Conservation (phyloP, 1,140 invertebrate genomes). For the Pseudomyrmex cubaensis region DNA sequence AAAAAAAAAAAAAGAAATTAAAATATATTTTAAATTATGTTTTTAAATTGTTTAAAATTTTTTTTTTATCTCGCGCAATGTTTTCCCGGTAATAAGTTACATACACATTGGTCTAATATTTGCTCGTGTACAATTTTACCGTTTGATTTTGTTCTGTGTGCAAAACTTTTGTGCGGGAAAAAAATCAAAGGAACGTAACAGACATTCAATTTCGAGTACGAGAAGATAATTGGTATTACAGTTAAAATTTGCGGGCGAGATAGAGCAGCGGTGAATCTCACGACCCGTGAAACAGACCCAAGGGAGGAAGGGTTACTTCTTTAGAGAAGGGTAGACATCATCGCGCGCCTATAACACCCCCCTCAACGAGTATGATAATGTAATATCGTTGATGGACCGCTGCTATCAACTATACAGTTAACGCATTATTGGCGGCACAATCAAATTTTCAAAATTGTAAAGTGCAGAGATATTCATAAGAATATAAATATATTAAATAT, state of each 20-base stretch:
- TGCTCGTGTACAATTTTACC: background rate
- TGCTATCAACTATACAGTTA: conserved; percentile 42
- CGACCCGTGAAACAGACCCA: conserved; percentile 75
- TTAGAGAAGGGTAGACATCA: conserved; percentile 16
- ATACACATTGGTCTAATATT: background rate
- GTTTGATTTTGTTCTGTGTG: background rate
- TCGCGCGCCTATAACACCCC: conserved; percentile 24
- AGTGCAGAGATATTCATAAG: background rate
- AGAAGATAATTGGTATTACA: background rate
- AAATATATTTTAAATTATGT: background rate
- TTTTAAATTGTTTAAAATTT: background rate
- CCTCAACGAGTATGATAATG: conserved; percentile 59
- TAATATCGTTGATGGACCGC: conserved; percentile 63
- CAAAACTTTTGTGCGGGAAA: background rate
- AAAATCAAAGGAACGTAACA: background rate
- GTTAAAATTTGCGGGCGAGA: background rate
- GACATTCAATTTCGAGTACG: background rate
- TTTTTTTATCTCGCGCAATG: background rate
- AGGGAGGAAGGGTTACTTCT: conserved; percentile 68
- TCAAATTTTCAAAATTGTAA: conserved; percentile 54
- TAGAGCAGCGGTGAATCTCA: conserved; percentile 42
- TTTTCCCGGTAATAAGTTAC: background rate
- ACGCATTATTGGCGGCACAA: conserved; percentile 41
- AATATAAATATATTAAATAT: background rate
- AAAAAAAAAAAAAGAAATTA: no score